phyloP scores from a whole-genome alignment of 2,797 vertebrate genomes.

The Lophotriccus pileatus region DNA sequence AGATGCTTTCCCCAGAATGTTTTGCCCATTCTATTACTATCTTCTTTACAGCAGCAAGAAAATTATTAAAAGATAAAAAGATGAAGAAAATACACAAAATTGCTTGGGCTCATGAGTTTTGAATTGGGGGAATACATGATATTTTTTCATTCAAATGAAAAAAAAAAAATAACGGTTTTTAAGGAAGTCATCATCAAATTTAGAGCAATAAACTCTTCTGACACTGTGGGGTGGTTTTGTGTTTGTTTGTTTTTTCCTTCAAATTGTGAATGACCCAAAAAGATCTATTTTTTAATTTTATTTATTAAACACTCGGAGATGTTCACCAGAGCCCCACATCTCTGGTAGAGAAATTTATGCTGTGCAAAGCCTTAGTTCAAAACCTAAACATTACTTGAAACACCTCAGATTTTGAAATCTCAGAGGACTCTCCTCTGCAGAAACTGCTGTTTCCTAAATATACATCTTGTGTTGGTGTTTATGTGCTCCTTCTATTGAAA shows the following conservation, averaged over 20 bases:
- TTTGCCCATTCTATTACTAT: slow-evolving; percentile 57
- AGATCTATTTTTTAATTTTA: neutral
- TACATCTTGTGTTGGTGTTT: neutral
- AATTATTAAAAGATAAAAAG: slow-evolving; percentile 42
- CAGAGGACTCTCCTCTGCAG: neutral
- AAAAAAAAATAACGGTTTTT: neutral
- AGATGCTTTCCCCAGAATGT: slow-evolving; percentile 59
- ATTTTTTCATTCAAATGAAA: neutral
- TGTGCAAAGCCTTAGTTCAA: neutral
- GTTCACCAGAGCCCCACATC: neutral
- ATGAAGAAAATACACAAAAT: slow-evolving; percentile 42
- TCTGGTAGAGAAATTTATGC: neutral
- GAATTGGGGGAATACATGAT: neutral
- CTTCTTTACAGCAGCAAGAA: slow-evolving; percentile 15
- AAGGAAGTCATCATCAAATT: neutral
- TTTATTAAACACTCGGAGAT: neutral
- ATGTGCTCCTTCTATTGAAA: neutral
- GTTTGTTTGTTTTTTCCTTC: neutral
- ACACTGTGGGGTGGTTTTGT: neutral
- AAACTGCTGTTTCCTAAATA: neutral
- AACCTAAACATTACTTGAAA: neutral
- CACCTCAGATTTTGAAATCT: neutral
- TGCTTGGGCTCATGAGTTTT: slow-evolving; percentile 9
- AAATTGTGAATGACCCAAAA: neutral
- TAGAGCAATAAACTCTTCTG: neutral